phyloP scores from a whole-genome alignment of 1,140 invertebrate genomes.

The Oncopeltus fasciatus region DNA sequence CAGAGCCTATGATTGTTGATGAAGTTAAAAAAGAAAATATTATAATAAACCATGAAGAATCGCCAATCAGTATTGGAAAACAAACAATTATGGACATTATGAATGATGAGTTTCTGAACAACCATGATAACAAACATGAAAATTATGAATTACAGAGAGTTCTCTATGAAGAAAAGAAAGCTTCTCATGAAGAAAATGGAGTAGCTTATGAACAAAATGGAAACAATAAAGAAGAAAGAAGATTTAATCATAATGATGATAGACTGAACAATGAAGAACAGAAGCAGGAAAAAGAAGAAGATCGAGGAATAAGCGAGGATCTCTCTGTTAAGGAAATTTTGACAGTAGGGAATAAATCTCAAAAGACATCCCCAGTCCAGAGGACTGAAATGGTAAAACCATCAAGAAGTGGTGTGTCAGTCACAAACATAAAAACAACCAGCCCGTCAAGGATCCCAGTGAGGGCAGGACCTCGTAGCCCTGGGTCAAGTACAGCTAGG shows the following conservation, averaged over 20 bases:
- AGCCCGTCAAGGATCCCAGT: conserved; percentile 16
- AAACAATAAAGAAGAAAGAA: background rate
- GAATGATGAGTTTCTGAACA: no score
- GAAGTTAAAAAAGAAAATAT: conserved; percentile 1
- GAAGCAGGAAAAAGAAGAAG: no score
- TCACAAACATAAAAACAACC: conserved; percentile 15
- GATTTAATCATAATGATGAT: no score
- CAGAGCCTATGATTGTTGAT: background rate
- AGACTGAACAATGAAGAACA: conserved; percentile 1
- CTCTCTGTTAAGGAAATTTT: no score
- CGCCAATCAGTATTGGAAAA: no score
- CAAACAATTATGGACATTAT: background rate
- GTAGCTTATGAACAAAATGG: background rate
- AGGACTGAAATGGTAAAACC: conserved; percentile 2
- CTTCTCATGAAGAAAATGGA: background rate
- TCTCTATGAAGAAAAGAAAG: no score
- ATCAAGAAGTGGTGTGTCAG: conserved; percentile 6
- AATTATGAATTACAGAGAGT: no score
- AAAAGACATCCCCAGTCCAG: background rate
- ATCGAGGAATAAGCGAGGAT: no score
- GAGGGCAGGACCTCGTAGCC: conserved; percentile 13
- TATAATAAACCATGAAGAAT: background rate
- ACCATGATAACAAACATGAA: no score
- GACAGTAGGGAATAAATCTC: background rate
- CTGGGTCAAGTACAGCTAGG: conserved; percentile 9